Evolutionary conservation across 2,888 invertebrate genomes (phyloP), one percentile per base, ranked within the genome.

Genomic region (Tethea ocularis): DNA sequence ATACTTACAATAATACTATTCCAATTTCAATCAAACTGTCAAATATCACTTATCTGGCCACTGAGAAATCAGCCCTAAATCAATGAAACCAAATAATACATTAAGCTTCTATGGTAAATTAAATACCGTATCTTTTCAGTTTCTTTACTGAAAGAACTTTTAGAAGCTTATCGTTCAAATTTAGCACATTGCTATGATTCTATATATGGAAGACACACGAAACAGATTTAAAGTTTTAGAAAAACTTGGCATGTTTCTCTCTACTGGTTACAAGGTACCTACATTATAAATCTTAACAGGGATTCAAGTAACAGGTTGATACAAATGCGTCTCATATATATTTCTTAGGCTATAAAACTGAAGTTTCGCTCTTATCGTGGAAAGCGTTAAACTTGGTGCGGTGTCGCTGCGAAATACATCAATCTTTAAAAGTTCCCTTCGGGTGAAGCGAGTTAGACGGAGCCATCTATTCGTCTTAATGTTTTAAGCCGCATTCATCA

Each of bases 331-430:
- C 66, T 62, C 63, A 63, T 62, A 65, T 69, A 69, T 68, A 67
- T 58, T 20, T 17, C 6, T 54, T 54, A 59, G 69, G 72, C 74
- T 76, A 72, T 83, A 80, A 81, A 84, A 78, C 70, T 75, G 66
- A 75, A 85, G 78, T 83, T 79, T 72, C 64, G 56, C 66, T 71
- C 67, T 71, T 73, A 77, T 67, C 69, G 64, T 62, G 62, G 64
- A 58, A 66, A 69, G 64, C 66, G 64, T 62, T 71, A 70, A 68
- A 70, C 64, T 64, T 68, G 62, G 66, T 67, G 71, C 69, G 78
- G 80, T 80, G 82, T 74, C 69, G 78, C 66, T 72, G 70, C 71
- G 70, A 79, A 83, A 81, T 81, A 82, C 85, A 86, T 87, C 86
- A 86, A 87, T 86, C 86, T 83, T 71, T 17, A 67, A 67, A 77